Evolutionary conservation across 2,113 vertebrate species (phyloP), one percentile per base, ranked within the genome.

Genomic region (Rhineura floridana): DNA sequence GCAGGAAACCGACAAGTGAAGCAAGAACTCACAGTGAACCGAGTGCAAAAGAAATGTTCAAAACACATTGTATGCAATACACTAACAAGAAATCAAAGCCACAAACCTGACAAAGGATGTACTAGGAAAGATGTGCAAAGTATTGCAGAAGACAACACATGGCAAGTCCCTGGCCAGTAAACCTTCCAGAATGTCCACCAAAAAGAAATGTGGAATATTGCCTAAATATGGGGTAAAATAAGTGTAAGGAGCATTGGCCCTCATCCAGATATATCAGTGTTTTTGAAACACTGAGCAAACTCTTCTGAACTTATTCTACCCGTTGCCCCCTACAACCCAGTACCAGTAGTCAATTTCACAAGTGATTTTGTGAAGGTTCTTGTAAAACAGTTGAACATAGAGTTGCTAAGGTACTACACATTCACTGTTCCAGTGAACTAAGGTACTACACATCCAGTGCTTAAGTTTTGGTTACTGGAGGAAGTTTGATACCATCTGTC

Each of bases 11-110:
- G 39, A n/a, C 62, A 83, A 88, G n/a, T 19, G 36, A 84, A 87
- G 15, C 55, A 75, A 88, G 59, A 87, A 91, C 85, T 81, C 87
- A 91, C 86, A 36, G 87, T 70, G 80, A 94, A 89, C 88, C 89
- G 79, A 83, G 65, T 8, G 5, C 65, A 89, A 85, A 86, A 55
- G 70, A 81, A 85, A 91, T 90, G 91, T 84, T 90, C 85, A 89
- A 93, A 93, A 87, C 55, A 81, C 65, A 21, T 81, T 88, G 80
- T 85, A 67, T 86, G 79, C 67, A n/a, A n/a, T n/a, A n/a, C n/a
- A 91, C 67, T 59, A 85, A 48, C 36, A 50, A 83, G 59, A 63
- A 90, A 88, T 48, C 28, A 90, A 87, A 85, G 73, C 63, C 2
- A 0, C 79, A 87, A 93, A 89, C 86, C 7, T 0, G 21, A 1